Conservation (phyloP, 2,797 vertebrate species). For the Enteromius treurensis region DNA sequence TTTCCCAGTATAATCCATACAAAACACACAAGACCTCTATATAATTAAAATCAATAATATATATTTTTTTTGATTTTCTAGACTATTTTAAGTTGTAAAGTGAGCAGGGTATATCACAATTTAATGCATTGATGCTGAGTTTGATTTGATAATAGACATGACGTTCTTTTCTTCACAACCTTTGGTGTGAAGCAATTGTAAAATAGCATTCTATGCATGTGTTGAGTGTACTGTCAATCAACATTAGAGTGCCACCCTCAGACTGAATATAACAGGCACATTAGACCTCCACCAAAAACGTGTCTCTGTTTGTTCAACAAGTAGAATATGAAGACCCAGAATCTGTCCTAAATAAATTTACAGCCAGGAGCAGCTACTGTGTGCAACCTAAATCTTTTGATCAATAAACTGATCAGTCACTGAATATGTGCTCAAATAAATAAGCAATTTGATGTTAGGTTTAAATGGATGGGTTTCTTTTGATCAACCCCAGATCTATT, state of each 20-base stretch:
- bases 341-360: too few species aligned
- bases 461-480: not conserved
- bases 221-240: too few species aligned
- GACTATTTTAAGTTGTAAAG: not conserved
- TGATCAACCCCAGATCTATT: not conserved
- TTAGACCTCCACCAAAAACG: too few species aligned
- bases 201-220: too few species aligned
- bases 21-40: not conserved
- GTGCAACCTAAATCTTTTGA: not conserved
- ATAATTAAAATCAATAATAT: not conserved
- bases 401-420: not conserved
- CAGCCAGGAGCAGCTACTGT: too few species aligned
- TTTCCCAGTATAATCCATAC: not conserved
- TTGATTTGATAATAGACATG: too few species aligned
- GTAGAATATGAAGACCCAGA: too few species aligned
- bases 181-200: too few species aligned
- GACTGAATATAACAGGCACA: too few species aligned
- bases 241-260: too few species aligned
- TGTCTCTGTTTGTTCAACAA: too few species aligned
- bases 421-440: not conserved
- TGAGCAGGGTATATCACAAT: not conserved
- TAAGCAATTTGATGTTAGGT: not conserved
- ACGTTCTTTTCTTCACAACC: too few species aligned
- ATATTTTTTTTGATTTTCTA: not conserved
- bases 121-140: not conserved